Base-by-base conservation (phyloP, 2,797 vertebrate species). In the Diplodus puntazzo region DNA sequence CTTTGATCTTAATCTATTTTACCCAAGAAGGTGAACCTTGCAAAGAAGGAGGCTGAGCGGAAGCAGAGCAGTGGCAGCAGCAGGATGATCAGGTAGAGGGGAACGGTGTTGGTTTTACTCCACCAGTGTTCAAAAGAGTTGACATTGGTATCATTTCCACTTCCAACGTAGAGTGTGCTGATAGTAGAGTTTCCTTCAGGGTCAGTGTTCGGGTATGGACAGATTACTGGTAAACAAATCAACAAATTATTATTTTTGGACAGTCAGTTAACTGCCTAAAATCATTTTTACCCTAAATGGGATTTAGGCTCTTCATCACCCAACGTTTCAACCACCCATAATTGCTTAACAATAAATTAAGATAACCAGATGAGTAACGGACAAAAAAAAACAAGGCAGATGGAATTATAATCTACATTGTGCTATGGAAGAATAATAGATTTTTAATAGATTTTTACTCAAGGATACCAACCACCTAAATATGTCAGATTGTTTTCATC, bases 11-110 rank as follows among this genome's bases (percentile, higher is more conserved):
- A 20, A 13, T 42, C 18, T 11, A 1, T 55, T 81, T 91, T 95
- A 99, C 98, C 98, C 58, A 99, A 85, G 58, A 98, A 97, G 45
- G 98, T 99, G 92, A 99, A 99, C 85, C 97, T 96, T 0, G 98
- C 97, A 61, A 99, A 99, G 93, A 99, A 99, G n/a, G 98, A 97
- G 0, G 98, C 98, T 0, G 98, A 99, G 74, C 96, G 97, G 86
- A 99, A 97, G 92, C 96, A 97, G 82, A 99, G 96, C 80, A 99
- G 94, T 0, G 98, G 98, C 42, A 99, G 92, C 80, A 99, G 95
- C 79, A 98, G 86, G 39, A 92, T 64, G 50, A 97, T 92, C 55
- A 99, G 95, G 88, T 98, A 99, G 58, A 99, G 88, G 0, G 98
- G 98, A 42, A 98, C 94, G 4, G 97, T 98, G 85, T 88, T 93